phyloP scores from a whole-genome alignment of 2,888 invertebrate species.

The Scaptomyza flava region DNA sequence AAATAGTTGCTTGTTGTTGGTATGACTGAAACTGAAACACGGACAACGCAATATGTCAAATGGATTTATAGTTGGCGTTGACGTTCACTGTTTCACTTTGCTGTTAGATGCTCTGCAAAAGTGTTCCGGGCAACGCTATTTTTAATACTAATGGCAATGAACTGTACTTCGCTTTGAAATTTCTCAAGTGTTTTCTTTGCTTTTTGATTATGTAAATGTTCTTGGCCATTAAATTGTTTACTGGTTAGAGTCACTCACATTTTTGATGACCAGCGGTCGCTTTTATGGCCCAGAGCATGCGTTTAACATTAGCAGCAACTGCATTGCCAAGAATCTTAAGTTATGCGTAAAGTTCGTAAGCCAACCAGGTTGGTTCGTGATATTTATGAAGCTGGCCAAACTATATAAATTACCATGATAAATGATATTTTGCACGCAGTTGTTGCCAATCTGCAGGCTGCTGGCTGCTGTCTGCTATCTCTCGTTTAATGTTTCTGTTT shows the following conservation, averaged over 20 bases:
- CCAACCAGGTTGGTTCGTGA: conserved; percentile 41
- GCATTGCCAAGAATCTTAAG: conserved; percentile 67
- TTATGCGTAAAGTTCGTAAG: conserved; percentile 66
- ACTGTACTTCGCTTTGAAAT: conserved; percentile 43
- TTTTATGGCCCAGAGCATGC: conserved; percentile 29
- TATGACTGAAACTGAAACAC: conserved; percentile 17
- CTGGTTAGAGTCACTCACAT: conserved; percentile 32
- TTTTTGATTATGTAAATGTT: conserved; percentile 65
- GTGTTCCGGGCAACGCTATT: conserved; percentile 58
- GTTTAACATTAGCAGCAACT: conserved; percentile 7
- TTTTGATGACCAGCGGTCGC: conserved; percentile 7
- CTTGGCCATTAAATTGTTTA: conserved; percentile 54
- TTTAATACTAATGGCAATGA: conserved; percentile 67
- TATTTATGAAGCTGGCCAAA: conserved; percentile 67
- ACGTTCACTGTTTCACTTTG: conserved; percentile 16
- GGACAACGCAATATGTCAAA: conserved; percentile 71
- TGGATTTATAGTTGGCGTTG: conserved; percentile 64
- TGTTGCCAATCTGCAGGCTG: conserved; percentile 48
- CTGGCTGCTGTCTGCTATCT: conserved; percentile 12
- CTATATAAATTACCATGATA: conserved; percentile 79
- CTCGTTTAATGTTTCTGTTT: conserved; percentile 2
- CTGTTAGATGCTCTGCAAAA: conserved; percentile 49
- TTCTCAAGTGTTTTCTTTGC: conserved; percentile 26
- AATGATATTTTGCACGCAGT: conserved; percentile 79
- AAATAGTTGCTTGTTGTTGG: conserved; percentile 3